phyloP scores from a whole-genome alignment of 2,888 invertebrate genomes.

The Pyrrhosoma nymphula region DNA sequence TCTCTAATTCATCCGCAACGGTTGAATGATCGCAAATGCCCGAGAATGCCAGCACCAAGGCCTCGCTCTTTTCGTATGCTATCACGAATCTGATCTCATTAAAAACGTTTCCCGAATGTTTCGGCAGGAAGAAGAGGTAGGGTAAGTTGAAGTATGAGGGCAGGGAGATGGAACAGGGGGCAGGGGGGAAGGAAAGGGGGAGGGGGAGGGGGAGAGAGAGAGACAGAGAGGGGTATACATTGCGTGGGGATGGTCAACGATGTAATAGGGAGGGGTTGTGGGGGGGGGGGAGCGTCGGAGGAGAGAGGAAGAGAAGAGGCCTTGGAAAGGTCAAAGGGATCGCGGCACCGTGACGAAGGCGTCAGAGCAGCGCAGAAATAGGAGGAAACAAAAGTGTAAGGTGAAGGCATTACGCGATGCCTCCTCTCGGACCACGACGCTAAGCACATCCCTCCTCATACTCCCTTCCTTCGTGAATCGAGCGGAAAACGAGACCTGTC shows the following conservation, averaged over 20 bases:
- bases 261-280: too few species aligned
- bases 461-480: not conserved
- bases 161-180: not conserved
- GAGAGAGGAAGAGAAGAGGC: not conserved
- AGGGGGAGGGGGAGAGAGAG: not conserved
- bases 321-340: slow-evolving; percentile 31
- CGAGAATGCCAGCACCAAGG: not conserved
- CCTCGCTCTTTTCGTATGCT: not conserved
- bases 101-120: not conserved
- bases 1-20: not conserved
- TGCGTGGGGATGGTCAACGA: not conserved
- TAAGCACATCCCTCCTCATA: not conserved
- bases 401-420: not conserved
- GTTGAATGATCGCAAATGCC: not conserved
- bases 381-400: not conserved
- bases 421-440: not conserved
- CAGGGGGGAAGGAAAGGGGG: not conserved
- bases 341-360: not conserved
- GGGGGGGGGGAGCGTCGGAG: not conserved
- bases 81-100: not conserved
- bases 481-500: not conserved
- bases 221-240: not conserved
- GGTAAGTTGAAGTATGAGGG: not conserved
- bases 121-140: not conserved
- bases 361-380: not conserved